Percentiles rank a stretch among this genome's conserved stretches.
phyloP scores from a whole-genome alignment of 2,113 vertebrate species.

The Hyperoodon ampullatus region DNA sequence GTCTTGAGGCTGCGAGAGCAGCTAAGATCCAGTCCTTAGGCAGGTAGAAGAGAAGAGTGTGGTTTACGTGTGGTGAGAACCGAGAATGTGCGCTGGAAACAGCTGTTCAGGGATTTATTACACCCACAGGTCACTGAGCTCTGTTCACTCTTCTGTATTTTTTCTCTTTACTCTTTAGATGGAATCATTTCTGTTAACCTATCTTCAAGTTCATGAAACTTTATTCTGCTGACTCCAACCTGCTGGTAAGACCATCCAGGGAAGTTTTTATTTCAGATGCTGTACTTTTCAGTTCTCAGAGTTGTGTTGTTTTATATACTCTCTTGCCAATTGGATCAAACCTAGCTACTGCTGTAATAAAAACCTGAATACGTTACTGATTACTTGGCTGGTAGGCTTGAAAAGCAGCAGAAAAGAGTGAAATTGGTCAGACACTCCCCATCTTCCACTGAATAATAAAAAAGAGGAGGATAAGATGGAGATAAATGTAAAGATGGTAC shows the following conservation, averaged over 20 bases:
- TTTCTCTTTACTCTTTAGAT: background rate
- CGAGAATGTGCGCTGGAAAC: rapidly evolving
- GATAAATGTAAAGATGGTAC: rapidly evolving
- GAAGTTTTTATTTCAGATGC: background rate
- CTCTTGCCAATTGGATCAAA: background rate
- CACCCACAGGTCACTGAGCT: rapidly evolving
- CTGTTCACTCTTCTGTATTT: rapidly evolving
- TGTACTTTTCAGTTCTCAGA: background rate
- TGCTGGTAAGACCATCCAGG: background rate
- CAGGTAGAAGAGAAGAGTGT: rapidly evolving
- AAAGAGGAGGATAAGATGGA: rapidly evolving
- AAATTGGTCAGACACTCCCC: rapidly evolving
- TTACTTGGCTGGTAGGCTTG: no score
- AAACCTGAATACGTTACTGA: background rate
- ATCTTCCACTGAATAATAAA: rapidly evolving
- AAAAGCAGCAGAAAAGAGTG: background rate
- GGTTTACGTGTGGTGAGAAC: rapidly evolving
- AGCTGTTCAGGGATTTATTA: rapidly evolving
- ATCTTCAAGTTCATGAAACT: no score
- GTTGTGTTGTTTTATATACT: background rate
- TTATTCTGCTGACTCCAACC: background rate
- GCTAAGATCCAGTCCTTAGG: rapidly evolving
- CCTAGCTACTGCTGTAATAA: rapidly evolving
- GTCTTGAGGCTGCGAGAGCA: background rate
- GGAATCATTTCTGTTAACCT: background rate